phyloP scores from a whole-genome alignment of 2,113 vertebrate species.

The Sturnira hondurensis region DNA sequence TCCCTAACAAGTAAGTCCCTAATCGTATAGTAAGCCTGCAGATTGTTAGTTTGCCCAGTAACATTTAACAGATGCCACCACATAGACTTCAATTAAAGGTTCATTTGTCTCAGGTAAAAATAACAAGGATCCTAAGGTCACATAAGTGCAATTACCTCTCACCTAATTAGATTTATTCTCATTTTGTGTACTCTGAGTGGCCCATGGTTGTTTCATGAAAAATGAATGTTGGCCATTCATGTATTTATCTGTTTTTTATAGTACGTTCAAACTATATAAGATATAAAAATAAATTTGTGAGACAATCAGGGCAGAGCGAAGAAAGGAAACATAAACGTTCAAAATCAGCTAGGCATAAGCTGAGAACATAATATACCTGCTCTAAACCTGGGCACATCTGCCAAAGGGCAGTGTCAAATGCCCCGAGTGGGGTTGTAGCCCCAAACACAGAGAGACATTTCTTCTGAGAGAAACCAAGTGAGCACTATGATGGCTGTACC shows the following conservation, averaged over 20 bases:
- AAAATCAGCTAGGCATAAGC: background rate
- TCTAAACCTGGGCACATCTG: too few relatives aligned
- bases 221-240: background rate
- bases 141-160: slow-evolving; percentile 41
- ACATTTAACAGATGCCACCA: slow-evolving; percentile 52
- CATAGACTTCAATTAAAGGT: slow-evolving; percentile 49
- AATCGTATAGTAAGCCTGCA: background rate
- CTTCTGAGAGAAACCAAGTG: background rate
- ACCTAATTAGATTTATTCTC: background rate
- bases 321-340: background rate
- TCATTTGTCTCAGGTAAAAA: slow-evolving; percentile 33
- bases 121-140: slow-evolving; percentile 14
- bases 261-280: background rate
- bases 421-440: background rate
- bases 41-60: background rate
- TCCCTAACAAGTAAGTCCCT: background rate
- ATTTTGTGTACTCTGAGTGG: background rate
- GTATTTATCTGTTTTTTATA: background rate
- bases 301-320: background rate
- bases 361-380: background rate
- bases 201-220: background rate
- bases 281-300: background rate
- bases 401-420: too few relatives aligned
- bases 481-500: background rate
- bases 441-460: background rate